Percentiles rank a stretch among this genome's conserved stretches.
Conservation (phyloP, 2,888 invertebrate genomes). For the Isotomurus palustris region DNA sequence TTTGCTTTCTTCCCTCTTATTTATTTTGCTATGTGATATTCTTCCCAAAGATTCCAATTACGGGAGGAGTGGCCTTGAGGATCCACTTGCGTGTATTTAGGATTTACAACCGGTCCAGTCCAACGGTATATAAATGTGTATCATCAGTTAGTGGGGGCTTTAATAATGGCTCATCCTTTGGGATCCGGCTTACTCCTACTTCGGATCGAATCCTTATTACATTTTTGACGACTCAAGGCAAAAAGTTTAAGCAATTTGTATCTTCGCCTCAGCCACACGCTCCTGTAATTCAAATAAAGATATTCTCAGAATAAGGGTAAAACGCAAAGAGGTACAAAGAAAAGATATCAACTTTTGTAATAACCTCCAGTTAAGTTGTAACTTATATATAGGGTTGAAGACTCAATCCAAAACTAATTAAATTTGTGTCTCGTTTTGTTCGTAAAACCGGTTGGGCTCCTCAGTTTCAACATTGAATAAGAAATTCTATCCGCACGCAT, state of each 20-base stretch:
- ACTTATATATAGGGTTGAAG: background rate
- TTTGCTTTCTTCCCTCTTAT: conserved; percentile 9
- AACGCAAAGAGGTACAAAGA: background rate
- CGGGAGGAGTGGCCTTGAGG: background rate
- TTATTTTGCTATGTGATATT: background rate
- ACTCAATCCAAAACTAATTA: conserved; percentile 8
- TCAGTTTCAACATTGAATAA: too few relatives aligned
- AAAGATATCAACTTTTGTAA: conserved; percentile 12
- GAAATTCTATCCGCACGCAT: too few relatives aligned
- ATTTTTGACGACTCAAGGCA: background rate
- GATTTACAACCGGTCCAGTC: background rate
- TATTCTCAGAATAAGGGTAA: background rate
- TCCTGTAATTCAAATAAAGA: background rate
- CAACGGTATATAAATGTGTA: background rate
- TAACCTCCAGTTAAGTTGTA: conserved; percentile 1
- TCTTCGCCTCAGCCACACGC: background rate
- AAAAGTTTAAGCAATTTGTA: background rate
- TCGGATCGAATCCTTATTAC: background rate
- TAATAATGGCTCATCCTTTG: too few relatives aligned
- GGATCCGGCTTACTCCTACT: too few relatives aligned
- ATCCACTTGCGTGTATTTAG: background rate
- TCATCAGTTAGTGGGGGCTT: too few relatives aligned
- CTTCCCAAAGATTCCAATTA: background rate
- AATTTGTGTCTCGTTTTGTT: conserved; percentile 7
- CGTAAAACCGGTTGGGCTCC: too few relatives aligned